These are phyloP conservation scores for Corapipo altera DNA, from an alignment of 2,113 vertebrate genomes.

Conservation along the genomic window DNA sequence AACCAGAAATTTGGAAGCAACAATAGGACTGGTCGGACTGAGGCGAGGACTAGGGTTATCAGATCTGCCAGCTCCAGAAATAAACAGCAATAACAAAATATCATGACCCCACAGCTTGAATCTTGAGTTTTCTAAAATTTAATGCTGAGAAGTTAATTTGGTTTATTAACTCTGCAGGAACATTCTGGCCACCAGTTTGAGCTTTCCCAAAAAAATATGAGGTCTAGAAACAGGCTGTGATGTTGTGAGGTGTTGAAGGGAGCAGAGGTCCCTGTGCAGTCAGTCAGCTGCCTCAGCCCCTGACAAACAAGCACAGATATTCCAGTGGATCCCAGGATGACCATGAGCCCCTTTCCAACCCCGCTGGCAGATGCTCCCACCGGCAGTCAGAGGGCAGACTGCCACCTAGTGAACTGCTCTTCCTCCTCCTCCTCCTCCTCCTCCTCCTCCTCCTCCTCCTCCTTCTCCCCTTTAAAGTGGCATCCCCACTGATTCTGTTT, in stretches of 20 bases:
- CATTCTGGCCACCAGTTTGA: neutral
- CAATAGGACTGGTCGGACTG: neutral
- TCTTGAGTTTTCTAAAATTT: neutral
- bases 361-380: accelerated
- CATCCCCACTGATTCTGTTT: neutral
- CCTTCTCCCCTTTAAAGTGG: neutral
- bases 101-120: neutral
- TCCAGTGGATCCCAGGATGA: neutral
- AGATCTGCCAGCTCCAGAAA: neutral
- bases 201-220: neutral
- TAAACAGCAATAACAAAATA: neutral
- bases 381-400: neutral
- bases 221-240: neutral
- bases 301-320: neutral
- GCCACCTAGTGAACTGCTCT: neutral
- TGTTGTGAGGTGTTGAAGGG: accelerated
- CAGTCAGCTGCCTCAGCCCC: neutral
- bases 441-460: neutral
- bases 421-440: neutral
- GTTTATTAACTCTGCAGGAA: neutral
- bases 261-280: neutral
- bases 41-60: neutral
- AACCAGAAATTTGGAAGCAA: conserved; percentile 3
- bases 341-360: neutral
- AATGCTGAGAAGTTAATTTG: neutral